Evolutionary conservation across 2,113 vertebrate genomes (phyloP).

Genomic region (Petrocephalus microphthalmus): DNA sequence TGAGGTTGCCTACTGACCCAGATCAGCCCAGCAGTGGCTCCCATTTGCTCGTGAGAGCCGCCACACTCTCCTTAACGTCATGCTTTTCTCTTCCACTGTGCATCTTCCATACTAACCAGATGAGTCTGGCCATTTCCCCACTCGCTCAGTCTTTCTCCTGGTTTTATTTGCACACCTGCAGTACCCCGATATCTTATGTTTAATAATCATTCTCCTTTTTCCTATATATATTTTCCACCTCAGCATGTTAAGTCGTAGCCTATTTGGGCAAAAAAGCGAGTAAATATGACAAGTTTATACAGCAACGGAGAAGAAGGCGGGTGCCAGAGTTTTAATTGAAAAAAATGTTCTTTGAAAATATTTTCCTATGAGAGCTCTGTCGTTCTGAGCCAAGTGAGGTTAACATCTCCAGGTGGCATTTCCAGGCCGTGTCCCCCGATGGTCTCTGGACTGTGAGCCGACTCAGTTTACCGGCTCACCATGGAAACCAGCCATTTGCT

Average conservation of each 20-base stretch:
- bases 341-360: slow-evolving; percentile 34
- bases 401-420: slow-evolving; percentile 41
- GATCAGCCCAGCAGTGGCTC: neutral
- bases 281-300: slow-evolving; percentile 26
- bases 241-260: neutral
- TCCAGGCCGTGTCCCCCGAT: slow-evolving; percentile 24
- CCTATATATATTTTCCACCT: neutral
- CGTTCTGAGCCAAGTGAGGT: slow-evolving; percentile 22
- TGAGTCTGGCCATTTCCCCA: too few relatives aligned
- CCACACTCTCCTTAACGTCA: neutral
- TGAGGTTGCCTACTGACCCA: neutral
- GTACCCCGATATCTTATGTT: neutral
- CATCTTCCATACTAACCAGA: neutral
- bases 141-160: neutral
- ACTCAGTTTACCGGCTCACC: slow-evolving; percentile 38
- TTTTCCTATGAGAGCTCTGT: slow-evolving; percentile 11
- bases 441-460: neutral
- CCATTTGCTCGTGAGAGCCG: neutral
- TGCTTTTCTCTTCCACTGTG: neutral
- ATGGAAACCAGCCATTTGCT: slow-evolving; percentile 43
- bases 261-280: slow-evolving; percentile 13
- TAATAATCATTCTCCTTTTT: neutral
- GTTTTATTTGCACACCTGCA: neutral
- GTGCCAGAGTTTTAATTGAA: slow-evolving; percentile 33
- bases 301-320: neutral